These are phyloP conservation scores for Clostera curtula DNA, from an alignment of 2,888 invertebrate genomes.

Conservation along the genomic window DNA sequence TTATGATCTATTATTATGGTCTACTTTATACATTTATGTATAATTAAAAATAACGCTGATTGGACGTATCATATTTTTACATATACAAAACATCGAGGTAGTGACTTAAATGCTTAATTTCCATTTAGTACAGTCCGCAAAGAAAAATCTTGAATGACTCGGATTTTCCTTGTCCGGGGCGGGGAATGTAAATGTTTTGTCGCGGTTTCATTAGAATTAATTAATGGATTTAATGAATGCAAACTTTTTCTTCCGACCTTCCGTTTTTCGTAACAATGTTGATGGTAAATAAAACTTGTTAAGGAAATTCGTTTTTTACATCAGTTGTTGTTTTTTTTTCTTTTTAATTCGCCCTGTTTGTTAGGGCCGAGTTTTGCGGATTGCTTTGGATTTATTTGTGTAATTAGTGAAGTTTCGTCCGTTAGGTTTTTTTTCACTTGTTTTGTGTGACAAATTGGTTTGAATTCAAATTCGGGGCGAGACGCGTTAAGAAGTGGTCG, in stretches of 20 bases:
- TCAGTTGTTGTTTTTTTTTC: slow-evolving; percentile 55
- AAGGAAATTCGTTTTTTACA: slow-evolving; percentile 67
- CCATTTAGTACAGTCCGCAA: slow-evolving; percentile 50
- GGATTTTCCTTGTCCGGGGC: slow-evolving; percentile 49
- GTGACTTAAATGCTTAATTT: slow-evolving; percentile 69
- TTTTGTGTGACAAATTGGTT: slow-evolving; percentile 55
- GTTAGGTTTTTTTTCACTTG: slow-evolving; percentile 62
- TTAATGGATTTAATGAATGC: slow-evolving; percentile 71
- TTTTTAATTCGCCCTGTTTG: slow-evolving; percentile 64
- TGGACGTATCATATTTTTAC: too few relatives aligned
- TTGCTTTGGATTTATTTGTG: slow-evolving; percentile 70
- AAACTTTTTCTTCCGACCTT: slow-evolving; percentile 61
- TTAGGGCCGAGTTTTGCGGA: slow-evolving; percentile 48
- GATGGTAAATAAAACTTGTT: slow-evolving; percentile 73
- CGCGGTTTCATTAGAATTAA: slow-evolving; percentile 74
- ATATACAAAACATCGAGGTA: too few relatives aligned
- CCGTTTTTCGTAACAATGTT: slow-evolving; percentile 67
- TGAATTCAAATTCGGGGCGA: slow-evolving; percentile 51
- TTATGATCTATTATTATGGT: too few relatives aligned
- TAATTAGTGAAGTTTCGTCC: slow-evolving; percentile 73
- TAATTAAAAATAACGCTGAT: too few relatives aligned
- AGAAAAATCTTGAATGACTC: slow-evolving; percentile 46
- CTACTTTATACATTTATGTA: too few relatives aligned
- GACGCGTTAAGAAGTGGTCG: slow-evolving; percentile 36
- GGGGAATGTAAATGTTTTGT: slow-evolving; percentile 67